Evolutionary conservation across 2,888 invertebrate genomes (phyloP).

Genomic region (Priocnemis perturbator): DNA sequence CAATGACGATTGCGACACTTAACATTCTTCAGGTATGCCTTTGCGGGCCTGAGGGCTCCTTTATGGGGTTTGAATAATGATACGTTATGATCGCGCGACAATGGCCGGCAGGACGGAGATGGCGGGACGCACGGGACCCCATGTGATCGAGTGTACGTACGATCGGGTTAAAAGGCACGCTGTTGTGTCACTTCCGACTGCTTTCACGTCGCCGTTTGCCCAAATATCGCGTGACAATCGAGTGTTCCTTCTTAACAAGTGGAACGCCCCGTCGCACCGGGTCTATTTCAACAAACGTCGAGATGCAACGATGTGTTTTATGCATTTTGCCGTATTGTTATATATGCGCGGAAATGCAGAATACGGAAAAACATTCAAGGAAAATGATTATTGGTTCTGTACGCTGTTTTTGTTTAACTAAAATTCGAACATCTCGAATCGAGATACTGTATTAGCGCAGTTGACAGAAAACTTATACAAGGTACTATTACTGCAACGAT

Average conservation of each 20-base stretch:
- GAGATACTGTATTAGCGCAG: too few species aligned
- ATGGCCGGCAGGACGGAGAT: conserved; percentile 50
- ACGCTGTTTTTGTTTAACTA: too few species aligned
- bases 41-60: conserved; percentile 46
- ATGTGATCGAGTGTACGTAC: conserved; percentile 34
- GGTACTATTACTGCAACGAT: too few species aligned
- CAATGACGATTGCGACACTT: conserved; percentile 61
- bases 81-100: conserved; percentile 55
- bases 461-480: too few species aligned
- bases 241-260: too few species aligned
- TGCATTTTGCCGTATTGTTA: too few species aligned
- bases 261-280: background rate
- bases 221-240: background rate
- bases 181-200: conserved; percentile 8
- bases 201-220: background rate
- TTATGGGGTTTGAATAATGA: conserved; percentile 65
- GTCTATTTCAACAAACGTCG: background rate
- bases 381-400: too few species aligned
- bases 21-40: conserved; percentile 54
- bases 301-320: too few species aligned
- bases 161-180: conserved; percentile 15
- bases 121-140: conserved; percentile 40
- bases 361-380: too few species aligned
- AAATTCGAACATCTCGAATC: too few species aligned
- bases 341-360: too few species aligned